Evolutionary conservation across 2,113 vertebrate species (phyloP).

Genomic region (Tragelaphus imberbis): DNA sequence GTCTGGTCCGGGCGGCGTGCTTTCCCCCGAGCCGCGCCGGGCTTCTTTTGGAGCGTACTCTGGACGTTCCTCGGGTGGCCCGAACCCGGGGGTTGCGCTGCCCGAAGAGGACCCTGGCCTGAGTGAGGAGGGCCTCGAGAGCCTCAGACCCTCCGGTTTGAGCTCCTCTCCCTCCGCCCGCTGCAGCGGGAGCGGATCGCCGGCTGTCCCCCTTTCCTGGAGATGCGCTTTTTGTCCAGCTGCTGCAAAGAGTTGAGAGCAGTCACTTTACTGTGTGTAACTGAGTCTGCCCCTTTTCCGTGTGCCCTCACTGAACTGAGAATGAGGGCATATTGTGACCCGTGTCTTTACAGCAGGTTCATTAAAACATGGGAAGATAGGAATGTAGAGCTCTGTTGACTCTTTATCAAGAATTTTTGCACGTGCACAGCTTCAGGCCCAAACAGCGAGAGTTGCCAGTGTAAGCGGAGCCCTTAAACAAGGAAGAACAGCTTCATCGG

Average conservation of each 20-base stretch:
- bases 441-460: background rate
- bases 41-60: background rate
- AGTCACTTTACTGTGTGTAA: background rate
- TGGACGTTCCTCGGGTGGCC: background rate
- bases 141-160: background rate
- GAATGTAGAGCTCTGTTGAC: background rate
- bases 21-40: background rate
- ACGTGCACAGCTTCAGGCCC: background rate
- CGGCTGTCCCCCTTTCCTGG: background rate
- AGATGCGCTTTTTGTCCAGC: background rate
- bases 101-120: background rate
- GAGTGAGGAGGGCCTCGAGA: background rate
- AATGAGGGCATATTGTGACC: background rate
- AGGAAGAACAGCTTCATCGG: background rate
- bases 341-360: background rate
- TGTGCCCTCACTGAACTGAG: background rate
- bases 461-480: background rate
- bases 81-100: background rate
- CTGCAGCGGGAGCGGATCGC: background rate
- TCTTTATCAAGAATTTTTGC: background rate
- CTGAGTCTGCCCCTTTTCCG: background rate
- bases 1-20: background rate
- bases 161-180: background rate
- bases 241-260: background rate
- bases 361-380: background rate